Percentiles rank a stretch among this genome's conserved stretches.
Evolutionary conservation across 2,888 invertebrate genomes (phyloP).

Genomic region (Hypercompe scribonia): DNA sequence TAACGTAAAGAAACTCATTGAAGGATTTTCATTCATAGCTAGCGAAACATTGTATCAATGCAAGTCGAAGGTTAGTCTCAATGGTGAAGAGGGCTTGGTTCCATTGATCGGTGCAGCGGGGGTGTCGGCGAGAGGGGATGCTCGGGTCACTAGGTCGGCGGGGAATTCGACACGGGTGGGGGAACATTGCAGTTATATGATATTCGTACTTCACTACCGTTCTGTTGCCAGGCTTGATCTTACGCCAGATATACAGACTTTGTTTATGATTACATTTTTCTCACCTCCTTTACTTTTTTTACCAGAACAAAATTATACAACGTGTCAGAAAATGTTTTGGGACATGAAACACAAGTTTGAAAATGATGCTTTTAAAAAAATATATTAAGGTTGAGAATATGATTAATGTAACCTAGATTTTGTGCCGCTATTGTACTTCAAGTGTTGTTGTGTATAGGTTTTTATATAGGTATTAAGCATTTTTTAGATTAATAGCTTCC

Average conservation of each 20-base stretch:
- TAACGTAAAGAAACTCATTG: constrained; percentile 48
- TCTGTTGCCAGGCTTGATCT: constrained; percentile 51
- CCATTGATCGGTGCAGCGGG: constrained; percentile 76
- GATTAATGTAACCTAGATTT: constrained; percentile 52
- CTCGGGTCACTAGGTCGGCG: constrained; percentile 76
- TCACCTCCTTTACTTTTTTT: constrained; percentile 53
- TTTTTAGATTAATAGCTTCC: constrained; percentile 7
- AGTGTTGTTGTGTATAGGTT: not conserved
- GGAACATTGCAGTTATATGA: constrained; percentile 49
- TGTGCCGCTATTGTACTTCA: constrained; percentile 7
- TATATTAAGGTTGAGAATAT: constrained; percentile 36
- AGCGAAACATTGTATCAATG: constrained; percentile 65
- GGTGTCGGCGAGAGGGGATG: constrained; percentile 51
- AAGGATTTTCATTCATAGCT: constrained; percentile 65
- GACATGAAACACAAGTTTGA: constrained; percentile 55
- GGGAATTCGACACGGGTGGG: constrained; percentile 51
- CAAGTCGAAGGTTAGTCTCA: constrained; percentile 59
- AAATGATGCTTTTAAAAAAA: constrained; percentile 37
- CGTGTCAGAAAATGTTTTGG: constrained; percentile 54
- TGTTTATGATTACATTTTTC: constrained; percentile 60
- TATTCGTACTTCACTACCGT: constrained; percentile 42
- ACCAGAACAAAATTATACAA: constrained; percentile 56
- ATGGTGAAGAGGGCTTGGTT: constrained; percentile 62
- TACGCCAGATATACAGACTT: constrained; percentile 53
- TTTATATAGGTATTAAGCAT: not conserved